phyloP scores from a whole-genome alignment of 2,797 vertebrate genomes.

The Propithecus deckenii region DNA sequence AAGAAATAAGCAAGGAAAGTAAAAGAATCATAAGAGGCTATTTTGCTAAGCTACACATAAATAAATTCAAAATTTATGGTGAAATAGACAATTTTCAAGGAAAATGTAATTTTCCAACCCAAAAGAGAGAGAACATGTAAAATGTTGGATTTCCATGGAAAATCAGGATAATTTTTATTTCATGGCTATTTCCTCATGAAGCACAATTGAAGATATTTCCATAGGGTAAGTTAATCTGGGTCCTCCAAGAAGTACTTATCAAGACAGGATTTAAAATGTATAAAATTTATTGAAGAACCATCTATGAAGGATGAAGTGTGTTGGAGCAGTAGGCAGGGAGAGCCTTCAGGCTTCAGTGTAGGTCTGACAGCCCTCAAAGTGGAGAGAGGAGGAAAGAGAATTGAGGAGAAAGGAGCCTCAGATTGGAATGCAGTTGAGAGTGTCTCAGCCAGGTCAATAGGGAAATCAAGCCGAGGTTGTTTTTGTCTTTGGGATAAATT shows the following conservation, averaged over 20 bases:
- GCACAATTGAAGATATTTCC: background rate
- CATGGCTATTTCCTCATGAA: conserved; percentile 9
- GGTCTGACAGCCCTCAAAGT: background rate
- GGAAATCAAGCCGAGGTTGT: background rate
- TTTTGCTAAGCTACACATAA: background rate
- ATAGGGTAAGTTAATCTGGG: background rate
- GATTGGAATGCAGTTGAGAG: background rate
- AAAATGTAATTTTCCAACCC: background rate
- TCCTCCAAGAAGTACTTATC: background rate
- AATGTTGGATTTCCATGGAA: background rate
- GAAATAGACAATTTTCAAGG: background rate
- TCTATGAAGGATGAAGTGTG: background rate
- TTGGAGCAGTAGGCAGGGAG: background rate
- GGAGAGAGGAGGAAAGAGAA: background rate
- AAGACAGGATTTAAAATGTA: background rate
- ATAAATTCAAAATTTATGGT: background rate
- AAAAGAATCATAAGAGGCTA: background rate
- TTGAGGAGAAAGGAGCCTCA: background rate
- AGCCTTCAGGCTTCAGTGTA: background rate
- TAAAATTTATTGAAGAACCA: background rate
- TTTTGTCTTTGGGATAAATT: conserved; percentile 15
- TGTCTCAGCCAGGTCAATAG: background rate
- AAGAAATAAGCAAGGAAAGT: background rate
- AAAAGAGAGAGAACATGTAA: background rate
- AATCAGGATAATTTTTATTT: background rate